Evolutionary conservation across 2,888 invertebrate species (phyloP), one percentile per base, ranked within the genome.

Genomic region (Phaonia tiefii): DNA sequence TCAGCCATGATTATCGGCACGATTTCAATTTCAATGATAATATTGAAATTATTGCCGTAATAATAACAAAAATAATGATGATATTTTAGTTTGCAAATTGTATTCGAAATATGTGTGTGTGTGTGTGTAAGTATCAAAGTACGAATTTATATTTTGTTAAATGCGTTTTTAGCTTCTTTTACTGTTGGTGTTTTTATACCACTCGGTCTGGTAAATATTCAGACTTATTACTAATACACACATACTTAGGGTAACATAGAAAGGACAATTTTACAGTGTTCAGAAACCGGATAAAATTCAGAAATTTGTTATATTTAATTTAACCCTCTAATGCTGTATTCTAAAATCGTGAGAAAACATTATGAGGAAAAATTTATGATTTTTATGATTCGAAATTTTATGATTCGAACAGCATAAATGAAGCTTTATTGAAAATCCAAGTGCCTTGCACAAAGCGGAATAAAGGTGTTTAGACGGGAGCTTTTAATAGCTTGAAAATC

Each of bases 1-100:
- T 60, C 25, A 22, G 60, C 39, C 51, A 39, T 75, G 37, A 49
- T 58, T 75, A 25, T 25, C 22, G 31, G 39, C 54, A 69, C 44
- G 60, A 69, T 63, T 75, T 70, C n/a, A 51, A n/a, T 60, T 39
- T 56, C 58, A 75, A 56, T 37, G 39, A 49, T 63, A 51, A 51
- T 44, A 63, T 63, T 42, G 39, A 63, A 42, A 63, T 39, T 63
- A 63, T 63, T 39, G 39, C 42, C 63, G 60, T 25, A 75, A 60
- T 37, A 42, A 39, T 31, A 11, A 66, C 26, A 22, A 46, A 25
- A 37, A 25, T 75, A 44, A 66, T 37, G 25, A 58, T 49, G 13
- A 58, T 58, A 20, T 37, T 66, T 56, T 37, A 58, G 60, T 60
- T 31, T 75, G 56, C 39, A 58, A 51, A 60, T 60, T 15, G 51